Evolutionary conservation across 2,113 vertebrate genomes (phyloP), one percentile per base, ranked within the genome.

Genomic region (Caracal caracal): DNA sequence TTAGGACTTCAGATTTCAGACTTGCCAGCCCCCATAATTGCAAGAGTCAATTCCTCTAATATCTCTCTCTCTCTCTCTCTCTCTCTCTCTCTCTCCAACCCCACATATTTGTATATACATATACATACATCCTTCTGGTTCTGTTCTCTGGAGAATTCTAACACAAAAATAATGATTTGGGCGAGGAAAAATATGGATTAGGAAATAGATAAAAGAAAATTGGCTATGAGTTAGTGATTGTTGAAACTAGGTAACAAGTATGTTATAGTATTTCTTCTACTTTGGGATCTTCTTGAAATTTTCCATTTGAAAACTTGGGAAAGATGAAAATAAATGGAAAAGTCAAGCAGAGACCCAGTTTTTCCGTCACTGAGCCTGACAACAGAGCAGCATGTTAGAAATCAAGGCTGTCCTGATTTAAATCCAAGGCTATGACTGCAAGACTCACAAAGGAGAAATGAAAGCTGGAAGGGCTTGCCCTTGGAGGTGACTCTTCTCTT

Each of bases 271-370:
- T 33, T 76, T 12, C 73, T 37, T 93, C 90, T 92, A 76, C 56
- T 94, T 90, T 81, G 68, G 9, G 56, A 65, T 76, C 78, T 93
- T 35, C 28, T 85, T 93, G 22, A 66, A 47, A 51, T 81, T 91
- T 90, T 76, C 49, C 17, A 70, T 65, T 71, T 71, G 43, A 85
- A 87, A 85, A 78, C 28, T 26, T 79, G 76, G 30, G 30, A 94
- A 86, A 28, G 35, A 35, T 68, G 70, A 84, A 76, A 63, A 78
- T 17, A 80, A n/a, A 37, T 61, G 28, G 10, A 75, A 82, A 35
- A 73, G 26, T 10, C 43, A 76, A 47, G 5, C 33, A 90, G 16
- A 88, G 49, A 80, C 13, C 22, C 19, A 5, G 11, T 56, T 40
- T 70, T 61, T 75, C 33, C 59, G 68, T 43, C 87, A n/a, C 1